Base-by-base conservation (phyloP, 2,888 invertebrate genomes). In the Theristus sp. region DNA sequence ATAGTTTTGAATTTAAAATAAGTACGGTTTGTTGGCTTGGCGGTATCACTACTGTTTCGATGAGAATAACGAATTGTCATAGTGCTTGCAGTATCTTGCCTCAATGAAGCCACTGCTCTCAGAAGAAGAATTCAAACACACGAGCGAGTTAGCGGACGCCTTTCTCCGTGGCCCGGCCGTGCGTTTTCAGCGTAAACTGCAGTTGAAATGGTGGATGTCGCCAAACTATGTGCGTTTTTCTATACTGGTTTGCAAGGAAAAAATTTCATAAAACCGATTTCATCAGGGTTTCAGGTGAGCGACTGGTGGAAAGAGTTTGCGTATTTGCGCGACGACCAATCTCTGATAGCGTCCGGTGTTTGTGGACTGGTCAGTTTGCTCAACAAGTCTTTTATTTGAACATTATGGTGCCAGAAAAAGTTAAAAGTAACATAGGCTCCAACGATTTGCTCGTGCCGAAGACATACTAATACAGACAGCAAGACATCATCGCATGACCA, bases 301-400 rank as follows among this genome's bases (percentile, higher is more conserved):
- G 98, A 99, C 82, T 98, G 98, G 98, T 98, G 98, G 98, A 98
- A 98, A 76, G 94, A 98, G 75, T 98, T 91, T 74, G 93, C 98
- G 26, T 98, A 98, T 75, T 81, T 98, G 38, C 81, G 93, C 60
- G 93, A 94, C 24, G 82, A 98, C 61, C 86, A 89, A 1, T 90
- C 96, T 0, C 81, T 98, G 57, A 93, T 98, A 87, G 93, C 94
- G 78, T 91, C 91, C 46, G 94, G 96, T 78, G 94, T 90, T 78
- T 94, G 94, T 75, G 93, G 89, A 57, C 86, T 88, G 57, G 77
- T 77, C 67, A 69, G 76, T 73, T 31, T 52, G 6, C 61, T 52
- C 1, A n/a, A n/a, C n/a, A n/a, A n/a, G n/a, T n/a, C n/a, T n/a
- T n/a, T n/a, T n/a, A n/a, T n/a, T n/a, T n/a, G n/a, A n/a, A n/a